Percentiles rank a stretch among this genome's conserved stretches.
Evolutionary conservation across 2,888 invertebrate genomes (phyloP).

Genomic region (Dryococelus australis): DNA sequence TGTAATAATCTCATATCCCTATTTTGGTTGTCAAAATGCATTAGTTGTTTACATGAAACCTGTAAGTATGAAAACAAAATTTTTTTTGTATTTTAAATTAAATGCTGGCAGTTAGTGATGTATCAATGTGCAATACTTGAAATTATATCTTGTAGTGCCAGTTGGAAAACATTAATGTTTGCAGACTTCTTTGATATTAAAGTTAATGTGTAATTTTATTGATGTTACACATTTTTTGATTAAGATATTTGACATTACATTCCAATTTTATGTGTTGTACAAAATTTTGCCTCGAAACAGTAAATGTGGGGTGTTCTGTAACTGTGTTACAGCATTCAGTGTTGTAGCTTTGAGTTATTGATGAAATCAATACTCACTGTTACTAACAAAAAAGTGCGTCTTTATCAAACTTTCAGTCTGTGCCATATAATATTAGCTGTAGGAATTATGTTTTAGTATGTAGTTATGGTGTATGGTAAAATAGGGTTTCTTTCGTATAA

Average conservation of each 20-base stretch:
- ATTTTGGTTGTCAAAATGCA: background rate
- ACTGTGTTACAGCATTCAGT: background rate
- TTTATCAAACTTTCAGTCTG: background rate
- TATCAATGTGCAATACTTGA: background rate
- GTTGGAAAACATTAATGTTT: background rate
- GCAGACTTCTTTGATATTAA: background rate
- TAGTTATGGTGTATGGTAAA: background rate
- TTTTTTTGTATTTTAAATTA: background rate
- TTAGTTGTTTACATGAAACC: too few species aligned
- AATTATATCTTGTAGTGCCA: background rate
- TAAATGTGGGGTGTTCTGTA: background rate
- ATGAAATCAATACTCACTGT: background rate
- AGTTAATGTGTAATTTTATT: background rate
- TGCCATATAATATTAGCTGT: background rate
- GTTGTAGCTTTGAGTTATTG: background rate
- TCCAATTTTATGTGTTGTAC: background rate
- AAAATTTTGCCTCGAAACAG: background rate
- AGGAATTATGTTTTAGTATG: background rate
- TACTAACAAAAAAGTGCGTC: background rate
- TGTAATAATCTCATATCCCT: background rate
- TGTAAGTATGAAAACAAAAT: too few species aligned
- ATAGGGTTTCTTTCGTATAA: background rate
- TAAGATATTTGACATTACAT: background rate
- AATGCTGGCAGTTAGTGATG: background rate
- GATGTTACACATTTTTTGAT: background rate